These are phyloP conservation scores for Hylomyscus alleni DNA, from an alignment of 2,797 vertebrate genomes.

Conservation along the genomic window DNA sequence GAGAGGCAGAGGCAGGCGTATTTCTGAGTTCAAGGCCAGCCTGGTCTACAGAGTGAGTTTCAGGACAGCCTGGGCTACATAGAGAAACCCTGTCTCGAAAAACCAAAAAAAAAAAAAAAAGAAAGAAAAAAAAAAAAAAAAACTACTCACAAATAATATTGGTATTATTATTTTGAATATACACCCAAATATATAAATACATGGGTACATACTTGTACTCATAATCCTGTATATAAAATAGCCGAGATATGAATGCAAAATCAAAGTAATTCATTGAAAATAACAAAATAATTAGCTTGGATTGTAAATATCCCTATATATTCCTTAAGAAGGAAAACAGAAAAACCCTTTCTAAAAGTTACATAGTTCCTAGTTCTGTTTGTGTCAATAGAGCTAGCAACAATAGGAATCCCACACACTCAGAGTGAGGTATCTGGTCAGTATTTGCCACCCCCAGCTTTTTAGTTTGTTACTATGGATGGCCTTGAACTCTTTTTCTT, in stretches of 20 bases:
- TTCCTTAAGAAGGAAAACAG: not conserved
- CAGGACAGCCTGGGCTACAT: too few species aligned
- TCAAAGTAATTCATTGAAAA: conserved; percentile 44
- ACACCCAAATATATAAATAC: not conserved
- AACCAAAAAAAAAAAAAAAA: too few species aligned
- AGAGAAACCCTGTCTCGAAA: too few species aligned
- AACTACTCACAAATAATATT: not conserved
- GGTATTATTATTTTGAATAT: not conserved
- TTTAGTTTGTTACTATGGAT: not conserved
- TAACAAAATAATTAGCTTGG: not conserved
- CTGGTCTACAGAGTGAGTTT: too few species aligned
- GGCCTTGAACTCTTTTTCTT: not conserved
- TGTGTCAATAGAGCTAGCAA: not conserved
- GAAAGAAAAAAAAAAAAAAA: too few species aligned
- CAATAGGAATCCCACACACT: not conserved
- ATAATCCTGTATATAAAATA: conserved; percentile 21
- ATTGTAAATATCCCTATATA: conserved; percentile 19
- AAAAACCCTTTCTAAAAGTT: conserved; percentile 16
- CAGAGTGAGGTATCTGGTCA: not conserved
- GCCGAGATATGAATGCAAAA: conserved; percentile 30
- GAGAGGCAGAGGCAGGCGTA: too few species aligned
- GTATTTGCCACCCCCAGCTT: not conserved
- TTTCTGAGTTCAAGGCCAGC: too few species aligned
- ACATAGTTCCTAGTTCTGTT: conserved; percentile 14
- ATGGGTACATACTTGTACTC: not conserved